Evolutionary conservation across 2,888 invertebrate species (phyloP), one percentile per base, ranked within the genome.

Genomic region (Euclidia mi): DNA sequence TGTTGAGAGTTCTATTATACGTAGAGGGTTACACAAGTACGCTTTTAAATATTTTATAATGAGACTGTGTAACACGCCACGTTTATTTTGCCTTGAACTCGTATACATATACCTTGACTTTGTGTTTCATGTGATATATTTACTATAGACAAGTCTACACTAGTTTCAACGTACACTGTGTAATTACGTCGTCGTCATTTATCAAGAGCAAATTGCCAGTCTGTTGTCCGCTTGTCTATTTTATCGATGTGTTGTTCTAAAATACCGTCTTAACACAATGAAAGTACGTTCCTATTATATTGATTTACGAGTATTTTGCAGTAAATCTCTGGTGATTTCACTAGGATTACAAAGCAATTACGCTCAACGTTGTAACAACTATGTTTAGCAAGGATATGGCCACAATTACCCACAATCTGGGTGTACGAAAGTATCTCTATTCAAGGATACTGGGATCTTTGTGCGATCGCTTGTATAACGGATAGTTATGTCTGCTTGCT

Each of bases 1-100:
- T 76, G 62, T 63, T 48, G 56, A 41, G 57, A 57, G 40, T 69
- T 59, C 56, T 56, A 52, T 57, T 53, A 31, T 34, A 42, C 35
- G 35, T 37, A 35, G 15, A 10, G 48, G 59, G 47, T 34, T 56
- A 51, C 41, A 51, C 45, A 28, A 42, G 48, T 31, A 35, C 50
- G 42, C 18, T 45, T 32, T 43, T 58, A 45, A 65, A 65, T 73
- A 69, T 63, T 73, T 61, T 53, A 50, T 53, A 56, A 66, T 53
- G 17, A 32, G 10, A 17, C 25, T 34, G 40, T 55, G 56, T 34
- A n/a, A 58, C 47, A 57, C 17, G 58, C 34, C 34, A 45, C 17
- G 29, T 20, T 47, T 37, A 32, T 50, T 48, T 32, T 44, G 29
- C 41, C 71, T 66, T 70, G 72, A 70, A 71, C 71, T 56, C 14